Evolutionary conservation across 2,888 invertebrate genomes (phyloP).

Genomic region (Diarsia mendica): DNA sequence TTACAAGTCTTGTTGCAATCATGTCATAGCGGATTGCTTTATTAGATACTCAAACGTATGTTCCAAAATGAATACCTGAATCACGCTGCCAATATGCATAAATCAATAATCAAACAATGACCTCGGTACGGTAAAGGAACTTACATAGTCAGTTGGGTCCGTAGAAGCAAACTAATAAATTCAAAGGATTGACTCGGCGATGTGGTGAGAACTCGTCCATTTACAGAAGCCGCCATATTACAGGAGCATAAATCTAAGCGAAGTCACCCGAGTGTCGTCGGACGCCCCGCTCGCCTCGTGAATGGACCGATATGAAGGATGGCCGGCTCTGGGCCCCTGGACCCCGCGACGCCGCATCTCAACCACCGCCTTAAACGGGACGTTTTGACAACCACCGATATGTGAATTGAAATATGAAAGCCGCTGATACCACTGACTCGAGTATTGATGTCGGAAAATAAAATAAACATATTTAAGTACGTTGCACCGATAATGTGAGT

Average conservation of each 20-base stretch:
- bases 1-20: neutral
- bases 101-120: conserved; percentile 85
- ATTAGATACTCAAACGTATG: conserved; percentile 13
- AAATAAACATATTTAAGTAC: conserved; percentile 63
- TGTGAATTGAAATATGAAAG: conserved; percentile 87
- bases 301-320: conserved; percentile 88
- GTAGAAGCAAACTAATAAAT: conserved; percentile 82
- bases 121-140: conserved; percentile 78
- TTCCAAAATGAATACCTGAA: conserved; percentile 36
- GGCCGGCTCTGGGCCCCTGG: conserved; percentile 71
- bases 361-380: conserved; percentile 76
- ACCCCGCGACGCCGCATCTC: conserved; percentile 78
- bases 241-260: conserved; percentile 87
- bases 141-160: conserved; percentile 78
- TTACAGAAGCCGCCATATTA: conserved; percentile 87
- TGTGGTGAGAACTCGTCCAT: conserved; percentile 87
- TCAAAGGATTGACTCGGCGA: conserved; percentile 83
- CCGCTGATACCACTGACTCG: conserved; percentile 74
- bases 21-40: neutral
- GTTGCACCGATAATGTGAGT: conserved; percentile 54
- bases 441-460: conserved; percentile 70
- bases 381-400: conserved; percentile 87
- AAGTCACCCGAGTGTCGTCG: conserved; percentile 80
- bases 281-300: conserved; percentile 76
- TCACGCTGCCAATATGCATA: conserved; percentile 69